Base-by-base conservation (phyloP, 2,888 invertebrate genomes). In the Matsumyia berberina region DNA sequence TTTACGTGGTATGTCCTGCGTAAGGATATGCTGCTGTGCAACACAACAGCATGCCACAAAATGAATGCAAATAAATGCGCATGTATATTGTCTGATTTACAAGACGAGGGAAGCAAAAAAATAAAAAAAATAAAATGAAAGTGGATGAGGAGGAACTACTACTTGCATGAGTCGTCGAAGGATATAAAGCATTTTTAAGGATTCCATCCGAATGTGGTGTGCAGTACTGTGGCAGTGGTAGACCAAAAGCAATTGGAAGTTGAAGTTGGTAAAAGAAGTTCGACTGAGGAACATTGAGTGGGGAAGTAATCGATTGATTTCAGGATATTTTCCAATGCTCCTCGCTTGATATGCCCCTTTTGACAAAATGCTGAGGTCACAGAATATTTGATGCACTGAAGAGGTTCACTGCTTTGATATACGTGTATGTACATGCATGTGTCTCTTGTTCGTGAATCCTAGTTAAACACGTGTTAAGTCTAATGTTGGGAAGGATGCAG, bases 51-150 rank as follows among this genome's bases (percentile, higher is more conserved):
- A 62, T 74, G 60, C 62, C 55, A 60, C 60, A 53, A 83, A 83
- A 79, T 83, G 69, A 83, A 83, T 83, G 83, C 83, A 83, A 83
- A 83, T 83, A 83, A 79, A 83, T 83, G 83, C 83, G 83, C 83
- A 83, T 83, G 79, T 74, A 83, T 83, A 83, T 83, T 79, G 79
- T 83, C 73, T 83, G 79, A 83, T 83, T 83, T 83, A 64, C 35
- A 83, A 79, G 33, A 70, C 69, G 73, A 19, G 35, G 62, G 24
- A 44, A 24, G 4, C 17, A 17, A 11, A 35, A 17, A 11, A 35
- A 33, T 9, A 37, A 35, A 69, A 49, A 35, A 78, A 73, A 57
- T 49, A 60, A 73, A 73, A 72, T 73, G 62, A n/a, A 51, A 57
- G 69, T 57, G 55, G 69, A 62, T 76, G 67, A 53, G 35, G 79